Base-by-base conservation (phyloP, 1,140 invertebrate species). In the Drosophila neocordata region DNA sequence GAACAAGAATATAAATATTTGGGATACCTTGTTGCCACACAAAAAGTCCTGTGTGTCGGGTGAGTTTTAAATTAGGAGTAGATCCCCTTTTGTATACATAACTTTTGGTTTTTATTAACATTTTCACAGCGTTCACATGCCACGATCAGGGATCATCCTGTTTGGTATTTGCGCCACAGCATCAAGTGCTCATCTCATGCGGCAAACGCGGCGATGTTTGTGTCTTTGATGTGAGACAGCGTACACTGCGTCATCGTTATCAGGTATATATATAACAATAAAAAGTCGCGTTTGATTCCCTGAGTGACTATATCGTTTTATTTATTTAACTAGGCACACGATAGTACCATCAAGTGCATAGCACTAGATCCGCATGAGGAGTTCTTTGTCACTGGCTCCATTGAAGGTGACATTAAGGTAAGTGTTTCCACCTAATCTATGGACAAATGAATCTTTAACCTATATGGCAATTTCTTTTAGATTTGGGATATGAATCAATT, bases 361-460 rank as follows among this genome's bases (percentile, higher is more conserved):
- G 96, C 97, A 34, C 93, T 99, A 9, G 98, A 99, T 93, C 97
- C 97, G 0, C 95, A 96, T 59, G 98, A 99, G 93, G 98, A 99
- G 92, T 97, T 97, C 92, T 99, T 99, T 92, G 97, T 98, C 7
- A 98, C 98, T 61, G 99, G 98, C 35, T 97, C 98, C 38, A 97
- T 97, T n/a, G 98, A 99, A 92, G 99, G 99, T 20, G 98, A 99
- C 92, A 98, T 99, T 73, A 99, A 99, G 95, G 98, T 99, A 92
- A 69, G 64, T 65, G 9, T 2, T 8, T 1, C 0, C 0, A 51
- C 0, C 2, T 18, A 38, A 1, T 6, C 5, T 1, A 31, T 31
- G 4, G 27, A 31, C 6, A 31, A 31, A 4, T 31, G 6, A 31
- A 31, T 31, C 27, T 6, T 31, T 31, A 31, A 24, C 24, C 4